phyloP scores from a whole-genome alignment of 2,797 vertebrate species.

The Oryzias dopingdopingensis region DNA sequence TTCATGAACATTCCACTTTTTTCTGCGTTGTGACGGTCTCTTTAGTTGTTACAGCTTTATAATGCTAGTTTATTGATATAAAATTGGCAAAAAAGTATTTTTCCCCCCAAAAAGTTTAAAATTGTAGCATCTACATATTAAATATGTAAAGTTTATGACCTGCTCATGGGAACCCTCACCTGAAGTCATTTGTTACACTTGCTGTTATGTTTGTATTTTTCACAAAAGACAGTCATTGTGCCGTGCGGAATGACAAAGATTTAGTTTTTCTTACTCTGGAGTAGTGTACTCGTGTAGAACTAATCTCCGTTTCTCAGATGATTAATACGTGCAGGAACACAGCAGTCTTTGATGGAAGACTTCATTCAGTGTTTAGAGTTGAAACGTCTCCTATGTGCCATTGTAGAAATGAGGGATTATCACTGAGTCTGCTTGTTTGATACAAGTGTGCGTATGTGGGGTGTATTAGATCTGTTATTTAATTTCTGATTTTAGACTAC shows the following conservation, averaged over 20 bases:
- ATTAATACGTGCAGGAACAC: constrained; percentile 89
- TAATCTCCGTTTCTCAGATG: constrained; percentile 80
- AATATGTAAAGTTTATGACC: constrained; percentile 16
- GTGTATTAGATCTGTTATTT: constrained; percentile 70
- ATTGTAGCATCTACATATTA: too few species aligned
- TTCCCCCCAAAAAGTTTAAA: constrained; percentile 40
- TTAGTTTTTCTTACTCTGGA: constrained; percentile 77
- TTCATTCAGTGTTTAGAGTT: constrained; percentile 80
- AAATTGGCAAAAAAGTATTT: too few species aligned
- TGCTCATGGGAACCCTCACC: constrained; percentile 55
- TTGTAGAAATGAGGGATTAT: constrained; percentile 77
- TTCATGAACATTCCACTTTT: constrained; percentile 30
- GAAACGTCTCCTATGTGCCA: constrained; percentile 74
- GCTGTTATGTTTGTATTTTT: constrained; percentile 72
- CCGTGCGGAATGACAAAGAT: constrained; percentile 96
- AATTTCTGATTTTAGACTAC: constrained; percentile 65
- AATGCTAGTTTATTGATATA: too few species aligned
- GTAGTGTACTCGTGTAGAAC: constrained; percentile 90
- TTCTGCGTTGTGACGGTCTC: constrained; percentile 51
- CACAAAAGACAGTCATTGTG: constrained; percentile 92
- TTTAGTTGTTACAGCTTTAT: constrained; percentile 66
- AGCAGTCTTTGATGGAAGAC: constrained; percentile 82
- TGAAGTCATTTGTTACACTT: constrained; percentile 76
- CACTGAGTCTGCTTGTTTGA: constrained; percentile 84
- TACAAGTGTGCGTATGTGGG: constrained; percentile 74